Evolutionary conservation across 2,113 vertebrate species (phyloP).

Genomic region (Ursus arctos): DNA sequence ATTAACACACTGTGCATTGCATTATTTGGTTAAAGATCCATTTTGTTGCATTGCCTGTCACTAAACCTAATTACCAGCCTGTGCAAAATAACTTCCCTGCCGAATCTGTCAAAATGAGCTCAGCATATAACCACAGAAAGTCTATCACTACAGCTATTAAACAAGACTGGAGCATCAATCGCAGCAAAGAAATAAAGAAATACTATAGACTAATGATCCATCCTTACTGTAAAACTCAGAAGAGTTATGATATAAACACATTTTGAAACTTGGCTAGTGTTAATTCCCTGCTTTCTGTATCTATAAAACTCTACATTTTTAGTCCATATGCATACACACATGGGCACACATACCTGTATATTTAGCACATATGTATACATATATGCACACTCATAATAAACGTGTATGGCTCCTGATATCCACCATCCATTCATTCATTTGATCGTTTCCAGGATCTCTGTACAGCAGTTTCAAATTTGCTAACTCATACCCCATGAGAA

Average conservation of each 20-base stretch:
- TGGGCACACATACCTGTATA: background rate
- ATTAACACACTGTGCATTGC: constrained; percentile 34
- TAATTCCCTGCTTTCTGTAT: background rate
- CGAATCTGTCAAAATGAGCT: constrained; percentile 66
- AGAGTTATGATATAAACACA: background rate
- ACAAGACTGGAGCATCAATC: background rate
- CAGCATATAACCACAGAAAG: constrained; percentile 2
- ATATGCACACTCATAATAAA: background rate
- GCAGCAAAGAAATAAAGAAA: background rate
- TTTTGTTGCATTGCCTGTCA: constrained; percentile 56
- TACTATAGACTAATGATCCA: background rate
- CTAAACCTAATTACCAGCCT: constrained; percentile 65
- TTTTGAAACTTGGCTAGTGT: background rate
- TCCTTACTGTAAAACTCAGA: background rate
- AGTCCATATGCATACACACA: background rate
- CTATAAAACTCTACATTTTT: background rate
- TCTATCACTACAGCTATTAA: constrained; percentile 20
- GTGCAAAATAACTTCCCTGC: constrained; percentile 47
- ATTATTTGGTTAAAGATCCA: constrained; percentile 68
- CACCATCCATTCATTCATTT: background rate
- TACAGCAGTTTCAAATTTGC: background rate
- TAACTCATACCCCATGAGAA: background rate
- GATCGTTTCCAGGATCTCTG: background rate
- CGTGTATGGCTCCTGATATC: background rate
- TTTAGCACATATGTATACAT: background rate